phyloP scores from a whole-genome alignment of 1,140 invertebrate species.

The Eufriesea mexicana region DNA sequence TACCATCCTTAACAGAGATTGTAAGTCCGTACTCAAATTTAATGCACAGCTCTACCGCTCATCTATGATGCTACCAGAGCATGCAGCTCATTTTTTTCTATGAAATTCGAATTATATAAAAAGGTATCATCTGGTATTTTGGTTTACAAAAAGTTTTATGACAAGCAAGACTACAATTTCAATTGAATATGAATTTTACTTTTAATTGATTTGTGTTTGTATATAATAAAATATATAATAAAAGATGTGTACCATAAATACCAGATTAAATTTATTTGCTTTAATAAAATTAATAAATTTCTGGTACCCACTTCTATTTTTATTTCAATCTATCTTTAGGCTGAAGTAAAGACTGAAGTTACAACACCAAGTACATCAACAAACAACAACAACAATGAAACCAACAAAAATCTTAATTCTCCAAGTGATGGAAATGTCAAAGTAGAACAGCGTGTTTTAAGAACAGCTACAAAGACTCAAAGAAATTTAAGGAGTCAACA shows the following conservation, averaged over 20 bases:
- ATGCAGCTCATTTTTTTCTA: slow-evolving; percentile 25
- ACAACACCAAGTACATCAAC: slow-evolving; percentile 71
- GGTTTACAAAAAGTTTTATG: background rate
- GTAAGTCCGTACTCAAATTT: slow-evolving; percentile 77
- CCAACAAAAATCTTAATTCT: slow-evolving; percentile 77
- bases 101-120: background rate
- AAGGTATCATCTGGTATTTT: slow-evolving; percentile 33
- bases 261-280: slow-evolving; percentile 18
- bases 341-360: slow-evolving; percentile 71
- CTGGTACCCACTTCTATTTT: slow-evolving; percentile 67
- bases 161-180: background rate
- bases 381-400: slow-evolving; percentile 74
- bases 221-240: background rate
- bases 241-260: slow-evolving; percentile 20
- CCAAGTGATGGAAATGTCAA: background rate
- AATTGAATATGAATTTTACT: background rate
- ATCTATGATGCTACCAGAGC: slow-evolving; percentile 38
- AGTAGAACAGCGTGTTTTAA: background rate
- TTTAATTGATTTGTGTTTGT: background rate
- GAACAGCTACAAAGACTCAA: slow-evolving; percentile 46
- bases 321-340: slow-evolving; percentile 72
- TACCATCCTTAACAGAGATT: slow-evolving; percentile 75
- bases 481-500: slow-evolving; percentile 57
- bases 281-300: slow-evolving; percentile 20
- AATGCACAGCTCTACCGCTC: slow-evolving; percentile 71